phyloP scores from a whole-genome alignment of 2,797 vertebrate species.

The Sebastes itinus region DNA sequence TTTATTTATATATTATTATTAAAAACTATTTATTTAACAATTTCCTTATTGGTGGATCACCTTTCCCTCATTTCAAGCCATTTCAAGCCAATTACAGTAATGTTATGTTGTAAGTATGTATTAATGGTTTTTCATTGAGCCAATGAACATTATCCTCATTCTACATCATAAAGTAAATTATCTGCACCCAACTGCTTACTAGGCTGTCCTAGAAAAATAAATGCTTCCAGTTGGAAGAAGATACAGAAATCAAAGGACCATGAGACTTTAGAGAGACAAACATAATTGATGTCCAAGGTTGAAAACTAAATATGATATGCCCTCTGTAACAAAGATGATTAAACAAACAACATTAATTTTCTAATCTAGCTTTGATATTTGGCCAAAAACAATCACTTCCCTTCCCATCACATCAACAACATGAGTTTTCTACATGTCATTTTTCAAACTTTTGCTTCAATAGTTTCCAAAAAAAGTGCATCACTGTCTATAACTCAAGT shows the following conservation, averaged over 20 bases:
- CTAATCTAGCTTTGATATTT: background rate
- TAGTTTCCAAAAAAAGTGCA: background rate
- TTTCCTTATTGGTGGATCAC: background rate
- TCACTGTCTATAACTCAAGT: background rate
- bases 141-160: background rate
- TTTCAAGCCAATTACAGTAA: background rate
- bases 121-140: background rate
- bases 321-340: background rate
- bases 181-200: background rate
- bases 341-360: background rate
- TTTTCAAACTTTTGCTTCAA: background rate
- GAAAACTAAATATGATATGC: background rate
- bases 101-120: background rate
- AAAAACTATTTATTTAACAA: background rate
- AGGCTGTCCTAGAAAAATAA: background rate
- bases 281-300: background rate
- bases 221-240: background rate
- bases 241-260: background rate
- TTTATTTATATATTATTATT: background rate
- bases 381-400: background rate
- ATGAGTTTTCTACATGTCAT: background rate
- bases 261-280: background rate
- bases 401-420: background rate
- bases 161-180: background rate
- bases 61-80: background rate